Evolutionary conservation across 2,888 invertebrate genomes (phyloP).

Genomic region (Dynastes maya): DNA sequence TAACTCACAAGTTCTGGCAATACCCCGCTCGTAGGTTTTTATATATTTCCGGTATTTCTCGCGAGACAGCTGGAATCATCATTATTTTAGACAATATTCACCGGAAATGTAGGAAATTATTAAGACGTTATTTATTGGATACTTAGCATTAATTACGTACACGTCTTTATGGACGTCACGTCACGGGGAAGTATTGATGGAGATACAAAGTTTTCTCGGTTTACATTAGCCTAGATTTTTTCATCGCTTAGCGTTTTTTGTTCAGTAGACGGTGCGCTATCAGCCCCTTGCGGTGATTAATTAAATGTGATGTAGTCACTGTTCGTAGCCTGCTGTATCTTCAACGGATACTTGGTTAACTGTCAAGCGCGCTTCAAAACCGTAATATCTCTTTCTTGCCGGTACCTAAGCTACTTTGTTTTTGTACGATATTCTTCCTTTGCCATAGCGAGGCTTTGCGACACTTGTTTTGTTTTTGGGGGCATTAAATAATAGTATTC

Average conservation of each 20-base stretch:
- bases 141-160: neutral
- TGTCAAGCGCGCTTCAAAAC: neutral
- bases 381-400: neutral
- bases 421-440: neutral
- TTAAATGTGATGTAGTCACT: conserved; percentile 1
- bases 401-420: neutral
- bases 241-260: neutral
- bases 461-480: neutral
- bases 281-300: conserved; percentile 3
- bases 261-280: neutral
- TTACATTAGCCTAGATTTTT: conserved; percentile 6
- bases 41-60: neutral
- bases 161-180: neutral
- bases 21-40: neutral
- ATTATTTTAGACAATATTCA: neutral
- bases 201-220: neutral
- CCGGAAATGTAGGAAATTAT: neutral
- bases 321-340: neutral
- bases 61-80: neutral
- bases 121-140: neutral
- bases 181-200: neutral
- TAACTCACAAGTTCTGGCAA: neutral
- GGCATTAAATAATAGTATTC: neutral
- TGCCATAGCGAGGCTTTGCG: neutral
- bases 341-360: neutral